Percentiles rank a stretch among this genome's conserved stretches.
Conservation (phyloP, 1,140 invertebrate genomes). For the Hyposmocoma kahamanoa region DNA sequence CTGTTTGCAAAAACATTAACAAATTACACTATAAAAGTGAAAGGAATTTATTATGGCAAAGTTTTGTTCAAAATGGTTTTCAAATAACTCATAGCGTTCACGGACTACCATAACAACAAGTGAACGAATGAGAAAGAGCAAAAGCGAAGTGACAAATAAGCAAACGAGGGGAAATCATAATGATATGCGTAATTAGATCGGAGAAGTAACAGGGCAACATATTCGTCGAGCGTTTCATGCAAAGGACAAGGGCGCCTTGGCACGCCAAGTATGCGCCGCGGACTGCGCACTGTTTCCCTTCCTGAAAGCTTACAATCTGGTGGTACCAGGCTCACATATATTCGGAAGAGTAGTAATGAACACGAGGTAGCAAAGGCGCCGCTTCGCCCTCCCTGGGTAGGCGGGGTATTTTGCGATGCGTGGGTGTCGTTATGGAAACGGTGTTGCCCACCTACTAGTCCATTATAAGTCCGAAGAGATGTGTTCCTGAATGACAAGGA, state of each 20-base stretch:
- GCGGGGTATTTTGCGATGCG: conserved; percentile 33
- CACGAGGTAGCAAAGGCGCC: background rate
- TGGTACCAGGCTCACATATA: conserved; percentile 44
- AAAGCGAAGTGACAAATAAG: background rate
- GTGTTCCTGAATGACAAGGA: no score
- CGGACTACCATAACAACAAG: no score
- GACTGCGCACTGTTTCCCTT: conserved; percentile 39
- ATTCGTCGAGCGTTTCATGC: conserved; percentile 23
- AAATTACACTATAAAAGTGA: no score
- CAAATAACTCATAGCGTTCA: no score
- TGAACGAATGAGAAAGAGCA: no score
- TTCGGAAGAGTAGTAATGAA: no score
- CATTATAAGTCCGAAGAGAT: conserved; percentile 33
- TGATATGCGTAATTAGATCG: conserved; percentile 74
- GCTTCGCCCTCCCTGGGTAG: conserved; percentile 16
- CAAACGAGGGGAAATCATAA: conserved; percentile 36
- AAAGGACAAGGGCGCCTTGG: conserved; percentile 1
- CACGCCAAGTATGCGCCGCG: conserved; percentile 21
- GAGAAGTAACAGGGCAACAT: conserved; percentile 65
- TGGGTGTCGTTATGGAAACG: conserved; percentile 59
- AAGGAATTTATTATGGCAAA: no score
- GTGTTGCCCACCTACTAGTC: conserved; percentile 44
- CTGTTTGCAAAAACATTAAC: no score
- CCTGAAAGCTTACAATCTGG: conserved; percentile 63
- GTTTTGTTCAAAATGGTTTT: no score